These are phyloP conservation scores for Idaea biselata DNA, from an alignment of 2,888 invertebrate genomes.

Conservation along the genomic window DNA sequence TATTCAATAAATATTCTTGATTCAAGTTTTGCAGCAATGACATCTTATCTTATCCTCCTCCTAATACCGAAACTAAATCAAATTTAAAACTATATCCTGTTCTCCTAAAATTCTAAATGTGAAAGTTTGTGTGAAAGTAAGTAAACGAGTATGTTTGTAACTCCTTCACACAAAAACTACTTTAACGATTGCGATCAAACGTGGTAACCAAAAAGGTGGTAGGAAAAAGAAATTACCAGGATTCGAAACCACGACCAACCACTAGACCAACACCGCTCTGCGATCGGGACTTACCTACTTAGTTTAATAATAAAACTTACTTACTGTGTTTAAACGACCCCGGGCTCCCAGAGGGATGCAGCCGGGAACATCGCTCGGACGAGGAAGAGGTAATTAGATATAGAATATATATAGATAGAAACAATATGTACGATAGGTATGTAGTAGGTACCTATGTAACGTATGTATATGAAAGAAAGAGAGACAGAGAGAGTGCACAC, in stretches of 20 bases:
- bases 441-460: background rate
- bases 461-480: background rate
- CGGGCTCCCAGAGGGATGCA: too few relatives aligned
- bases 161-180: constrained; percentile 1
- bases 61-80: too few relatives aligned
- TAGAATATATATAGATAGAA: too few relatives aligned
- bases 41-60: background rate
- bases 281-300: background rate
- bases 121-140: background rate
- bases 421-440: background rate
- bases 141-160: background rate
- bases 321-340: background rate
- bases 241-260: too few relatives aligned
- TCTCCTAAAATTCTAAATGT: background rate
- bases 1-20: too few relatives aligned
- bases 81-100: too few relatives aligned
- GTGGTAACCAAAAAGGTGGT: background rate
- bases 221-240: too few relatives aligned
- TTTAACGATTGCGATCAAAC: background rate
- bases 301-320: background rate
- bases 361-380: too few relatives aligned
- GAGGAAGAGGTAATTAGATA: too few relatives aligned
- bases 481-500: background rate
- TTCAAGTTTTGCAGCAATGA: too few relatives aligned
- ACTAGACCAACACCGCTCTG: too few relatives aligned